Percentiles rank a stretch among this genome's conserved stretches.
Conservation (phyloP, 1,140 invertebrate genomes). For the Cepaea nemoralis region DNA sequence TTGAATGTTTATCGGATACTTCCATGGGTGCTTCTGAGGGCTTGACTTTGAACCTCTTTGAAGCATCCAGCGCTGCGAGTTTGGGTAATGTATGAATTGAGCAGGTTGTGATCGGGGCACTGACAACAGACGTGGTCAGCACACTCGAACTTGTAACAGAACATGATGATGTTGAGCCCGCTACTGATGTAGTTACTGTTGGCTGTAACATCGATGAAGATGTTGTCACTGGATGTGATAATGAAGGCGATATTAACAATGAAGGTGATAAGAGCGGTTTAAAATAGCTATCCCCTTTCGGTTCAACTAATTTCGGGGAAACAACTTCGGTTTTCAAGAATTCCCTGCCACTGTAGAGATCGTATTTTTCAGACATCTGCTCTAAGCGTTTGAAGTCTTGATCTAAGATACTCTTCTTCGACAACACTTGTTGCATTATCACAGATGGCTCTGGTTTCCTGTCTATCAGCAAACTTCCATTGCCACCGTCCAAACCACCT, state of each 20-base stretch:
- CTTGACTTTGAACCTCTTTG: background rate
- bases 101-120: conserved; percentile 3
- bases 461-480: conserved; percentile 39
- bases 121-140: conserved; percentile 29
- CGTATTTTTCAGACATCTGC: conserved; percentile 87
- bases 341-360: conserved; percentile 74
- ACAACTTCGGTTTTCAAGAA: background rate
- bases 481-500: conserved; percentile 49
- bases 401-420: conserved; percentile 89
- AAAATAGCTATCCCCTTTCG: background rate
- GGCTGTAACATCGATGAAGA: conserved; percentile 38
- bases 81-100: conserved; percentile 6
- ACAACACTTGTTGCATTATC: conserved; percentile 90
- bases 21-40: background rate
- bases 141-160: conserved; percentile 6
- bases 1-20: background rate
- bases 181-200: conserved; percentile 30
- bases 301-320: background rate
- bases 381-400: conserved; percentile 94
- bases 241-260: background rate
- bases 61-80: conserved; percentile 5
- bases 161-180: background rate
- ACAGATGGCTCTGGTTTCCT: conserved; percentile 83
- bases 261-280: conserved; percentile 11
- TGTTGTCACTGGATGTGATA: conserved; percentile 40